Conservation (phyloP, 2,797 vertebrate genomes). For the Myotis pilosus region DNA sequence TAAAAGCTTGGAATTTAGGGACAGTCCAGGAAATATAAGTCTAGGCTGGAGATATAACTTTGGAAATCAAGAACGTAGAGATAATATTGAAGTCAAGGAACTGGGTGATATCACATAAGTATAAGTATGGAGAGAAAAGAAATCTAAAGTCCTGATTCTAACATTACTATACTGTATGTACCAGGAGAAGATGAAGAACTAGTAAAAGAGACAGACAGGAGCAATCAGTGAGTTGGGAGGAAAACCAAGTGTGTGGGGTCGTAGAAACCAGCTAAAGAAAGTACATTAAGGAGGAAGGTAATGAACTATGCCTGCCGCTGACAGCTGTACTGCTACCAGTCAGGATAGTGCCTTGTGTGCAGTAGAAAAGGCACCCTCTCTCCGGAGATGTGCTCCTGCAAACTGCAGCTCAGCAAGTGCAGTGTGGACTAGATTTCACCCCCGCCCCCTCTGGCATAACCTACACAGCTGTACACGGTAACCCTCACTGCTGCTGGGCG, state of each 20-base stretch:
- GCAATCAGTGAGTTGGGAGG: background rate
- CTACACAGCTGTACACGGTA: accelerated
- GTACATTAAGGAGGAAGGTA: background rate
- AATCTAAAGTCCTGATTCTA: background rate
- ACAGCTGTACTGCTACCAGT: background rate
- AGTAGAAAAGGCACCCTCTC: background rate
- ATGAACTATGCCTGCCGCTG: background rate
- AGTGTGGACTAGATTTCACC: background rate
- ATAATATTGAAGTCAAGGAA: background rate
- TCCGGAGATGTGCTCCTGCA: background rate
- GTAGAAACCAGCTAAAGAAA: background rate
- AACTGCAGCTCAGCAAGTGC: background rate
- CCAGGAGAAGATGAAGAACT: background rate
- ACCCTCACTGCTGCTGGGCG: background rate
- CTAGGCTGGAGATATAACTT: background rate
- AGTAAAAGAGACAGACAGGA: background rate
- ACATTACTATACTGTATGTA: no score
- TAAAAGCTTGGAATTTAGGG: background rate
- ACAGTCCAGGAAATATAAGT: background rate
- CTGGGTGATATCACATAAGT: background rate
- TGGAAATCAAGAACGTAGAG: background rate
- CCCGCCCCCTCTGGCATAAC: accelerated
- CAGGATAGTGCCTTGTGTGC: background rate
- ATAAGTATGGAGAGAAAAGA: background rate
- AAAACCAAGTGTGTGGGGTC: background rate